These are phyloP conservation scores for Dasysyrphus albostriatus DNA, from an alignment of 2,888 invertebrate species.

Conservation along the genomic window DNA sequence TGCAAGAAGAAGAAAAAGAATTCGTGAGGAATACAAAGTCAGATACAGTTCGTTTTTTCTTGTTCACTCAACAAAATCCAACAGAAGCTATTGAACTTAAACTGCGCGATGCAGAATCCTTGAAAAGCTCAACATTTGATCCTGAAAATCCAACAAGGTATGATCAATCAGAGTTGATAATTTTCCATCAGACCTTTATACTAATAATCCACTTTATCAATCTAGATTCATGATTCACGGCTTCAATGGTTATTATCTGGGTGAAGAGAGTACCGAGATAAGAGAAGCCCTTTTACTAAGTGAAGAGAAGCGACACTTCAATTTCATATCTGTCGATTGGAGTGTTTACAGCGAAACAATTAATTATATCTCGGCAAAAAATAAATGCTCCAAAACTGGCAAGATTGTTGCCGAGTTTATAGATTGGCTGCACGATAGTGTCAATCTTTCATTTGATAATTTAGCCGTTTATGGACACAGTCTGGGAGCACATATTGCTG, in stretches of 20 bases:
- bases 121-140: conserved; percentile 47
- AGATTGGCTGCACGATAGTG: conserved; percentile 83
- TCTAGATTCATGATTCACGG: conserved; percentile 84
- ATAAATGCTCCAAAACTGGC: conserved; percentile 77
- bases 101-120: conserved; percentile 16
- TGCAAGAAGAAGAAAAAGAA: not conserved
- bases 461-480: conserved; percentile 85
- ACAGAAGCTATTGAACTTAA: conserved; percentile 28
- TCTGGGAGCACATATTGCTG: conserved; percentile 85
- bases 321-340: conserved; percentile 87
- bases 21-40: not conserved
- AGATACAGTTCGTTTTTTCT: conserved; percentile 50
- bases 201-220: not conserved
- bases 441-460: conserved; percentile 84
- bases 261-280: conserved; percentile 37
- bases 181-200: not conserved
- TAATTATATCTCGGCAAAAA: conserved; percentile 85
- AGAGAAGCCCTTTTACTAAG: conserved; percentile 84
- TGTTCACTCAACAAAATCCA: conserved; percentile 61
- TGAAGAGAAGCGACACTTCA: conserved; percentile 84
- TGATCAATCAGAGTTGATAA: not conserved
- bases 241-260: conserved; percentile 78
- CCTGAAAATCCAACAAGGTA: conserved; percentile 48
- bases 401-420: conserved; percentile 72
- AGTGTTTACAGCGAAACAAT: conserved; percentile 83